Base-by-base conservation (phyloP, 1,140 invertebrate genomes). In the Drosophila punjabiensis region DNA sequence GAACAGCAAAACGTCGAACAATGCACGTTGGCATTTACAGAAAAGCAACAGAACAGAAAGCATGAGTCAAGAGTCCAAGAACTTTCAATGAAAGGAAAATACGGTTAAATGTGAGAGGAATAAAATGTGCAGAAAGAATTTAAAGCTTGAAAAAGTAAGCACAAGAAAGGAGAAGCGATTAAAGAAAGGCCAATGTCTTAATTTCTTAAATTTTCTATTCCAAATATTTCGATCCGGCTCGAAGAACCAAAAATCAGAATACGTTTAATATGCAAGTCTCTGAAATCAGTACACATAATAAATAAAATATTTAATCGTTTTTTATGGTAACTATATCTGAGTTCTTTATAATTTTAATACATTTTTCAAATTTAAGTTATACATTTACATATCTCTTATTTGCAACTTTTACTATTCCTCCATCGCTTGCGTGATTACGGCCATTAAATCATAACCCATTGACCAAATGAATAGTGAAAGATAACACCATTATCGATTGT, bases 401-500 rank as follows among this genome's bases (percentile, higher is more conserved):
- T 24, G 3, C 24, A 24, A 24, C 24, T 24, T 61, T 28, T 16
- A 2, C 8, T 9, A n/a, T 32, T 20, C 8, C 28, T 16, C 20
- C 9, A 13, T 16, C 5, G n/a, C 18, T 18, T 33, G 64, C 68
- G 68, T 71, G 68, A 47, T 71, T 68, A 39, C 9, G n/a, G 11
- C 64, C 68, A 68, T 71, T 71, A 71, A 68, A 69, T 71, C 50
- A 71, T 71, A 71, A 69, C 50, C 68, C 68, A 71, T 71, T 71
- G 65, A 69, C 64, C 68, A 69, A 71, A 71, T 71, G 50, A 56
- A 37, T 35, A 56, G 16, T 20, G 20, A 28, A 56, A 35, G 68
- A 71, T 58, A 71, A 48, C 32, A 37, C 16, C 20, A 14, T n/a
- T 47, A 71, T 71, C 68, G 64, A 69, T 69, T 56, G 14, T 4